Percentiles rank a stretch among this genome's conserved stretches.
These are phyloP conservation scores for Calameuta idolon DNA, from an alignment of 2,888 invertebrate species.

Conservation along the genomic window DNA sequence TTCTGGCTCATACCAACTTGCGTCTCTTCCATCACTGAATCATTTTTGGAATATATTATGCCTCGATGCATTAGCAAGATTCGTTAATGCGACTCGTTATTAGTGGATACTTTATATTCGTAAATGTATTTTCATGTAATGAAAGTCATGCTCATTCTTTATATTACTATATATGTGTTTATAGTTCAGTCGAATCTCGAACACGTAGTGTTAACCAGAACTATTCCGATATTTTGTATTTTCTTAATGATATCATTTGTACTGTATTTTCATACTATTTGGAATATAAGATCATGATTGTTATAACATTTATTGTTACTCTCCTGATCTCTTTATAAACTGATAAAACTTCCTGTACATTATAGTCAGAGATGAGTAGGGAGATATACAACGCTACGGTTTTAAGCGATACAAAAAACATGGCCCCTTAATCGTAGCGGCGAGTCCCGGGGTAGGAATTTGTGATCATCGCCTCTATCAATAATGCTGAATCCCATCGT, in stretches of 20 bases:
- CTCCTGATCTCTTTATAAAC: background rate
- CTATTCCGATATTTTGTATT: background rate
- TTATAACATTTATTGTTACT: background rate
- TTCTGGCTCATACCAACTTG: constrained; percentile 88
- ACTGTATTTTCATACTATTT: background rate
- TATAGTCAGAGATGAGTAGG: no score
- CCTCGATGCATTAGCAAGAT: no score
- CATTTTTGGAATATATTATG: background rate
- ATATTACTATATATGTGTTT: background rate
- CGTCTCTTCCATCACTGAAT: constrained; percentile 93
- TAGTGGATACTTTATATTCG: background rate
- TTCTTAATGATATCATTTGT: background rate
- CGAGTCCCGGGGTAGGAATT: no score
- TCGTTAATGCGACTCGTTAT: no score
- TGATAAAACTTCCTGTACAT: background rate
- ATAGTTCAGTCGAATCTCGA: background rate
- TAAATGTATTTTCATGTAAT: background rate
- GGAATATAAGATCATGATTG: background rate
- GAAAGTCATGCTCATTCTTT: background rate
- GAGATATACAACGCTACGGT: no score
- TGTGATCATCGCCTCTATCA: no score
- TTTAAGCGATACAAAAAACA: no score
- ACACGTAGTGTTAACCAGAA: background rate
- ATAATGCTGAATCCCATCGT: no score
- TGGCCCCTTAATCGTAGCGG: no score